Evolutionary conservation across 2,888 invertebrate species (phyloP), one percentile per base, ranked within the genome.

Genomic region (Phyllotreta striolata): DNA sequence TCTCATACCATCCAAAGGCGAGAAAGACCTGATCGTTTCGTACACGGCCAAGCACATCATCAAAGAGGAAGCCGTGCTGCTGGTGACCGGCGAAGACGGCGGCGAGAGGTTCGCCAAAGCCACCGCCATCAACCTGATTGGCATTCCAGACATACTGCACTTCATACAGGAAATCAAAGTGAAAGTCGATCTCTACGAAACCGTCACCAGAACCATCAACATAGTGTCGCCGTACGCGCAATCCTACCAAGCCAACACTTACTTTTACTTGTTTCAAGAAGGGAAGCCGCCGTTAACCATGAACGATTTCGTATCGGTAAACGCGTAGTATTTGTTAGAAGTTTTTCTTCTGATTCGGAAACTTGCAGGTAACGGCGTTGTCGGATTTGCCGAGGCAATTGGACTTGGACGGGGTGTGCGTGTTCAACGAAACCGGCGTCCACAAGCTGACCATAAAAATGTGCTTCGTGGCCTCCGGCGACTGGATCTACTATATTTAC

Each of bases 1-100:
- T 0, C 39, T 39, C 2, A 66, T 75, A 35, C 54, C 67, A 24
- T 39, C 66, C 6, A 63, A 64, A 47, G 63, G 66, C 34, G 65
- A 68, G 1, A 69, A 66, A 52, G 62, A 56, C 6, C 14, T 67
- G 2, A 64, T 66, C 3, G 62, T 80, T 1, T 70, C 63, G 0
- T 80, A 75, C 67, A 67, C 63, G 35, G 79, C 79, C 0, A 78
- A 74, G 57, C 72, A 64, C 37, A 60, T 77, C 0, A 41, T 62
- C 1, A 62, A 63, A 6, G 66, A 70, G 3, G 62, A 62, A 8
- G 69, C 72, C 1, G 71, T 70, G 1, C 46, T 80, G 44, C 58
- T 80, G 4, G 64, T 80, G 8, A 76, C 74, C 12, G 79, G 79
- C 0, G 79, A 79, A 66, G 70, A 66, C 3, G 14, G 40, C 0